Evolutionary conservation across 2,888 invertebrate genomes (phyloP).

Genomic region (Drosophila percnosoma): DNA sequence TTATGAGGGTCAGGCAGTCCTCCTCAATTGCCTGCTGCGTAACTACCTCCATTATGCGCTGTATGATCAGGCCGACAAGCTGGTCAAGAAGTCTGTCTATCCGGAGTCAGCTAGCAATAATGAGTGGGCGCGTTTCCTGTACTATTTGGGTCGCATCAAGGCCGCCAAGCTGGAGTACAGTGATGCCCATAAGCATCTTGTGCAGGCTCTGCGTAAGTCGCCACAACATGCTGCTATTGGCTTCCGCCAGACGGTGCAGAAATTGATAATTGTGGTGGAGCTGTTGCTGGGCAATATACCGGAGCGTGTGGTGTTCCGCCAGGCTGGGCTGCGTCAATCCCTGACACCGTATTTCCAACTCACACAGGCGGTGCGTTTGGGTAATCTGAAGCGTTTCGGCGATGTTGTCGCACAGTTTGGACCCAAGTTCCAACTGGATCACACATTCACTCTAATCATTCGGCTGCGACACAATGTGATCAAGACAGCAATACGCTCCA

Average conservation of each 20-base stretch:
- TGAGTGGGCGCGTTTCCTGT: conserved; percentile 99
- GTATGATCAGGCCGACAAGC: conserved; percentile 98
- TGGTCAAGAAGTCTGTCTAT: conserved; percentile 98
- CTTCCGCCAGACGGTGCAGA: conserved; percentile 98
- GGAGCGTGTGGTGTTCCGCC: conserved; percentile 97
- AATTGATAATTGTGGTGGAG: conserved; percentile 97
- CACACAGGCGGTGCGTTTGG: conserved; percentile 97
- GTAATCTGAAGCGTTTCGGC: conserved; percentile 96
- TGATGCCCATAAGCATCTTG: conserved; percentile 97
- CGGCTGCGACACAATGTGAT: conserved; percentile 99
- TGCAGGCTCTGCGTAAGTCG: conserved; percentile 97
- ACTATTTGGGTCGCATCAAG: conserved; percentile 98
- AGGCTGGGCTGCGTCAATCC: conserved; percentile 94
- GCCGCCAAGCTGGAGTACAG: conserved; percentile 99
- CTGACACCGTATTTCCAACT: conserved; percentile 98
- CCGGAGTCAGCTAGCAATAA: conserved; percentile 99
- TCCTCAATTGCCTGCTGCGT: conserved; percentile 97
- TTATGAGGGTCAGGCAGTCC: conserved; percentile 98
- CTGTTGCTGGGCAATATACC: conserved; percentile 98
- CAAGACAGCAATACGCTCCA: conserved; percentile 98
- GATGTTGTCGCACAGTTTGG: conserved; percentile 96
- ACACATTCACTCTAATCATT: conserved; percentile 97
- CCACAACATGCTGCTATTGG: conserved; percentile 99
- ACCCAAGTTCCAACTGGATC: conserved; percentile 95
- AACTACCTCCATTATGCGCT: conserved; percentile 98